phyloP scores from a whole-genome alignment of 1,140 invertebrate species.

The Scaptomyza pallida region DNA sequence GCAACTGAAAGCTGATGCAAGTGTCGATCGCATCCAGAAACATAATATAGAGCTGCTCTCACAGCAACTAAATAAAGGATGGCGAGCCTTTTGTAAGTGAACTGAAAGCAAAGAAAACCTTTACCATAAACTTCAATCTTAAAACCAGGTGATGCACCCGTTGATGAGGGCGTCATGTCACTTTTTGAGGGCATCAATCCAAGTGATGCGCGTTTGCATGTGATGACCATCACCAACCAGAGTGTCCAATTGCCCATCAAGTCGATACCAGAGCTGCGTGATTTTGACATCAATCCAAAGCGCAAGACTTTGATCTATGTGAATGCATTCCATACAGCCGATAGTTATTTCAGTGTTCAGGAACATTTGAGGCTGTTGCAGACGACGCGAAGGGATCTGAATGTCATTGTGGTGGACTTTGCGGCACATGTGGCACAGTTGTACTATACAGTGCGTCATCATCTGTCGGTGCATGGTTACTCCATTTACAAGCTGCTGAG shows the following conservation, averaged over 20 bases:
- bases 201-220: conserved; percentile 68
- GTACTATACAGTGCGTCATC: conserved; percentile 74
- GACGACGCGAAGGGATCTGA: conserved; percentile 63
- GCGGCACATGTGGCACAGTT: conserved; percentile 68
- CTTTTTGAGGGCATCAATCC: conserved; percentile 76
- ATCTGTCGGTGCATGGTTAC: conserved; percentile 68
- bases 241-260: conserved; percentile 71
- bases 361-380: conserved; percentile 70
- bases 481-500: conserved; percentile 66
- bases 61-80: conserved; percentile 67
- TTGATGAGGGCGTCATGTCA: conserved; percentile 78
- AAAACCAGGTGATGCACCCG: conserved; percentile 65
- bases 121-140: not conserved
- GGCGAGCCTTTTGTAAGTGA: conserved; percentile 77
- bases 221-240: conserved; percentile 76
- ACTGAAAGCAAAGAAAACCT: not conserved
- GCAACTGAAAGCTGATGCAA: not conserved
- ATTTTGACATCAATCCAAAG: conserved; percentile 68
- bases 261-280: conserved; percentile 60
- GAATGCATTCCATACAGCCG: conserved; percentile 70
- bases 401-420: conserved; percentile 74
- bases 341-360: conserved; percentile 76
- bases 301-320: conserved; percentile 76
- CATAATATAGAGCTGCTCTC: conserved; percentile 63
- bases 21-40: conserved; percentile 62